Evolutionary conservation across 1,140 invertebrate genomes (phyloP).

Genomic region (Cydia pomonella): DNA sequence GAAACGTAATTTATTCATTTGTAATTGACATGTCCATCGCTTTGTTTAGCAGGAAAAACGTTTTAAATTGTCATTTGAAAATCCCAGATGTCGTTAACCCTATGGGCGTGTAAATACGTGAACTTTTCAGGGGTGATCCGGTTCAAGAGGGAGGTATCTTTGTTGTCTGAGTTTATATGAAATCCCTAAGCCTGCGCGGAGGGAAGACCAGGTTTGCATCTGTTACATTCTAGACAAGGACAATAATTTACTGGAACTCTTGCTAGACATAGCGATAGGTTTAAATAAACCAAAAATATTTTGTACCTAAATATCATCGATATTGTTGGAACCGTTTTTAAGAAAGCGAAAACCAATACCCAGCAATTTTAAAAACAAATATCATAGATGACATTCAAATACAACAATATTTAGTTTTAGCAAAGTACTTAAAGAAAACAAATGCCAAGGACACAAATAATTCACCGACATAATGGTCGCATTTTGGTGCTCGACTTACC

Average conservation of each 20-base stretch:
- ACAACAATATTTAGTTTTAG: background rate
- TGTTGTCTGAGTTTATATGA: conserved; percentile 23
- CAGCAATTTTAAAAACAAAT: too few relatives aligned
- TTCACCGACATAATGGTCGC: conserved; percentile 6
- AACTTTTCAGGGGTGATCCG: conserved; percentile 1
- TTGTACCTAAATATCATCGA: too few relatives aligned
- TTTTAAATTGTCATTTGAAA: background rate
- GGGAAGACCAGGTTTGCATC: background rate
- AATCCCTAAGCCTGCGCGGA: conserved; percentile 16
- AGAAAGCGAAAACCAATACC: too few relatives aligned
- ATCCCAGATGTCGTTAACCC: conserved; percentile 15
- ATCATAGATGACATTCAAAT: too few relatives aligned
- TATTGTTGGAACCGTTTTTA: too few relatives aligned
- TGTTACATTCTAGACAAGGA: conserved; percentile 1
- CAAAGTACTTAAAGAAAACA: background rate
- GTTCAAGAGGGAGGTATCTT: conserved; percentile 24
- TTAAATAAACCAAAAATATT: background rate
- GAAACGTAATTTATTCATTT: conserved; percentile 1
- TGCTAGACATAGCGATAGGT: background rate
- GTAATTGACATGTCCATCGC: background rate
- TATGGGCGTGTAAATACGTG: background rate
- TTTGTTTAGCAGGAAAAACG: background rate
- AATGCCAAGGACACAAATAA: background rate
- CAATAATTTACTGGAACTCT: background rate
- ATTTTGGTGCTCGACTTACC: conserved; percentile 25